These are phyloP conservation scores for Siphamia tubifer DNA, from an alignment of 2,113 vertebrate species.

Conservation along the genomic window DNA sequence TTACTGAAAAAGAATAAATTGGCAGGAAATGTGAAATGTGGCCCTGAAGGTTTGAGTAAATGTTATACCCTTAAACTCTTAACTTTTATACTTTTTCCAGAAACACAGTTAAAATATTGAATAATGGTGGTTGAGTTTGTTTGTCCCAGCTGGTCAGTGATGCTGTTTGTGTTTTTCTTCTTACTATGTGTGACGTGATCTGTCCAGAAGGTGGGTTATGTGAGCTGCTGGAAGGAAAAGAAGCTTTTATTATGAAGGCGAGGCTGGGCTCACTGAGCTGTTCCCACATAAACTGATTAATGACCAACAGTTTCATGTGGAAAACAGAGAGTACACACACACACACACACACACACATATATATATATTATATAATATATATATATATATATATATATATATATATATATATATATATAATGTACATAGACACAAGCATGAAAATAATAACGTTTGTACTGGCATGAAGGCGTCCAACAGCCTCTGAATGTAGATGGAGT, in stretches of 20 bases:
- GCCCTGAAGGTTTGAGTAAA: background rate
- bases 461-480: background rate
- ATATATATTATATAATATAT: no score
- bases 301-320: conserved; percentile 68
- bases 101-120: conserved; percentile 2
- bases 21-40: background rate
- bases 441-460: background rate
- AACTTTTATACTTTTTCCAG: background rate
- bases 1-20: conserved; percentile 5
- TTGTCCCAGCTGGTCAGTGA: background rate
- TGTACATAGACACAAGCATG: background rate
- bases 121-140: conserved; percentile 31
- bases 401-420: no score
- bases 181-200: conserved; percentile 36
- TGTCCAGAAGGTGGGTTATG: conserved; percentile 59
- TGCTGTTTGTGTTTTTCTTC: conserved; percentile 23
- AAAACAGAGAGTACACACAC: conserved; percentile 31
- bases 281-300: conserved; percentile 63
- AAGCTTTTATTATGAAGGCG: conserved; percentile 32
- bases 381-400: no score
- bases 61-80: background rate
- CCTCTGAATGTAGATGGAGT: conserved; percentile 33
- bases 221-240: conserved; percentile 41
- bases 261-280: conserved; percentile 33
- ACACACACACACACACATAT: background rate